These are phyloP conservation scores for Drosophila eugracilis DNA, from an alignment of 1,140 invertebrate genomes.

Conservation along the genomic window DNA sequence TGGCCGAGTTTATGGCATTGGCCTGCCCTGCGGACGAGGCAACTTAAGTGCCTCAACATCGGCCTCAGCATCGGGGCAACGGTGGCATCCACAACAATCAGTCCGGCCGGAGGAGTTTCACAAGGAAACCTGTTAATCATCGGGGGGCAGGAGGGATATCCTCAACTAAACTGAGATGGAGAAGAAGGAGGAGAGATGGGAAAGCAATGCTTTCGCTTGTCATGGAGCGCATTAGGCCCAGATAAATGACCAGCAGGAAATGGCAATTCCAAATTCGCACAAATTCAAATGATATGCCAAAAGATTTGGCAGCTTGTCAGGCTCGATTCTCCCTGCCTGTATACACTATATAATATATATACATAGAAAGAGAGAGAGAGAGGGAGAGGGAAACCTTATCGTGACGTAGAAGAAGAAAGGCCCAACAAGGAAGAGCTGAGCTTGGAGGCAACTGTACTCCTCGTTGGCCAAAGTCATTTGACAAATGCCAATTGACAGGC, in stretches of 20 bases:
- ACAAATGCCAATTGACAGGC: slow-evolving; percentile 70
- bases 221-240: slow-evolving; percentile 66
- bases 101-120: not conserved
- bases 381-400: slow-evolving; percentile 21
- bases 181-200: not conserved
- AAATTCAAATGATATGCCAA: slow-evolving; percentile 71
- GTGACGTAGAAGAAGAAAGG: slow-evolving; percentile 28
- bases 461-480: slow-evolving; percentile 52
- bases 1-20: slow-evolving; percentile 32
- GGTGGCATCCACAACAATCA: slow-evolving; percentile 31
- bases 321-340: not conserved
- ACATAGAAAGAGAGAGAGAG: no score
- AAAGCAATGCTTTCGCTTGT: slow-evolving; percentile 49
- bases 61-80: slow-evolving; percentile 1
- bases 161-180: no score
- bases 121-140: slow-evolving; percentile 51
- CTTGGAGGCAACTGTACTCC: slow-evolving; percentile 46
- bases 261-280: slow-evolving; percentile 40
- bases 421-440: slow-evolving; percentile 11
- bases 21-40: not conserved
- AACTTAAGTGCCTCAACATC: slow-evolving; percentile 37
- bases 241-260: slow-evolving; percentile 66
- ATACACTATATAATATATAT: not conserved
- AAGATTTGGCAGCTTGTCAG: slow-evolving; percentile 59
- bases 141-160: slow-evolving; percentile 1